A percentile compares a stretch with the other conserved stretches of the same genome.
These are phyloP conservation scores for Morpho achilles DNA, from an alignment of 2,888 invertebrate genomes.

Conservation along the genomic window DNA sequence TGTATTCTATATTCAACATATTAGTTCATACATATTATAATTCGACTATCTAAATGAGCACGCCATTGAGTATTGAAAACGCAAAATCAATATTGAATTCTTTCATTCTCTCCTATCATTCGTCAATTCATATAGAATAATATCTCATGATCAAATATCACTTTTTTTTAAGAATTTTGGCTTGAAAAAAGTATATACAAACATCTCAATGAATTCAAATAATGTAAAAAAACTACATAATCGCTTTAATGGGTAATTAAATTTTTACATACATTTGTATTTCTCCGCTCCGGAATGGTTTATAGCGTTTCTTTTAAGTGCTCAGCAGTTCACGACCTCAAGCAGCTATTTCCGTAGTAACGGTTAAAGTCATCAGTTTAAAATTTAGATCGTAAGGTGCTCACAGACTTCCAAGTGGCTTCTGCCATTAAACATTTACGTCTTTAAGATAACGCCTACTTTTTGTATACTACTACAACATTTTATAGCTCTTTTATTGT, in stretches of 20 bases:
- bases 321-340: constrained; percentile 49
- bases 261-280: constrained; percentile 23
- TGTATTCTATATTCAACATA: no score
- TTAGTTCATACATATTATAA: constrained; percentile 14
- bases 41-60: constrained; percentile 4
- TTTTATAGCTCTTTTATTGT: constrained; percentile 71
- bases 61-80: not conserved
- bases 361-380: constrained; percentile 71
- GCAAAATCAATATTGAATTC: constrained; percentile 3
- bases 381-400: constrained; percentile 60
- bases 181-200: no score
- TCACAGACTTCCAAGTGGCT: constrained; percentile 48
- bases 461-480: constrained; percentile 61
- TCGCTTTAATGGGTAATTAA: constrained; percentile 23
- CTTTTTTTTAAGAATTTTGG: no score
- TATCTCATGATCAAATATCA: no score
- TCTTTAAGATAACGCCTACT: constrained; percentile 64
- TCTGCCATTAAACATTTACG: constrained; percentile 70
- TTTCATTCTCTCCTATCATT: no score
- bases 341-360: constrained; percentile 62
- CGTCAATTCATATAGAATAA: no score
- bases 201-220: not conserved
- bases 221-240: constrained; percentile 6
- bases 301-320: constrained; percentile 40
- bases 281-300: constrained; percentile 20